Base-by-base conservation (phyloP, 2,113 vertebrate species). In the Acrocephalus kingi region DNA sequence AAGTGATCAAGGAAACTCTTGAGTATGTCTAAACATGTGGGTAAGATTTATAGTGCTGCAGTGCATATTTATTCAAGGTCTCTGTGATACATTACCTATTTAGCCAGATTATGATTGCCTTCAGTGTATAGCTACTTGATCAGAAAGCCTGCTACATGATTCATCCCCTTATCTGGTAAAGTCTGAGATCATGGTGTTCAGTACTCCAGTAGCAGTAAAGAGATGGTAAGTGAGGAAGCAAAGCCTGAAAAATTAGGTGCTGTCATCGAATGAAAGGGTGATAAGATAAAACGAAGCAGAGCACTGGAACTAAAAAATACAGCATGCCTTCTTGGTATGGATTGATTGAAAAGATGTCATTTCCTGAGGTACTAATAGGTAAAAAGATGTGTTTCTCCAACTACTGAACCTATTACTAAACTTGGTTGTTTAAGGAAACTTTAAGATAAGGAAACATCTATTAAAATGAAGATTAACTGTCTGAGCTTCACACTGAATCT, bases 31-130 rank as follows among this genome's bases (percentile, higher is more conserved):
- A 89, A 90, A 62, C 58, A 56, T 12, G 51, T 0, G 3, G 30
- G 31, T 80, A 85, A 94, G 92, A 96, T 95, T 93, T 95, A 92
- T 94, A 94, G 46, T 66, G 37, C 62, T 85, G 49, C 56, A 76
- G 58, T 49, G 24, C 69, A 52, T 68, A 80, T 80, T 95, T 93
- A 69, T 68, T 79, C 88, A 90, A 95, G 84, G 78, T 80, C 74
- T 79, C 67, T 77, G 55, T 87, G 71, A 91, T 64, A 68, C 49
- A 71, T 81, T 81, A 72, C 7, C 1, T 75, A 91, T 87, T 91
- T 91, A 95, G 49, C 24, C 78, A 87, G 78, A 80, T 89, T 93
- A 87, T 76, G 39, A 87, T 83, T 91, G 39, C 63, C 58, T 93
- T 90, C 92, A 76, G 27, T 52, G 62, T 63, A 68, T n/a, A 64